Evolutionary conservation across 92 coral and sea anemone genomes (phyloP), one percentile per base, ranked within the genome.

Genomic region (Isaurus tuberculatus): DNA sequence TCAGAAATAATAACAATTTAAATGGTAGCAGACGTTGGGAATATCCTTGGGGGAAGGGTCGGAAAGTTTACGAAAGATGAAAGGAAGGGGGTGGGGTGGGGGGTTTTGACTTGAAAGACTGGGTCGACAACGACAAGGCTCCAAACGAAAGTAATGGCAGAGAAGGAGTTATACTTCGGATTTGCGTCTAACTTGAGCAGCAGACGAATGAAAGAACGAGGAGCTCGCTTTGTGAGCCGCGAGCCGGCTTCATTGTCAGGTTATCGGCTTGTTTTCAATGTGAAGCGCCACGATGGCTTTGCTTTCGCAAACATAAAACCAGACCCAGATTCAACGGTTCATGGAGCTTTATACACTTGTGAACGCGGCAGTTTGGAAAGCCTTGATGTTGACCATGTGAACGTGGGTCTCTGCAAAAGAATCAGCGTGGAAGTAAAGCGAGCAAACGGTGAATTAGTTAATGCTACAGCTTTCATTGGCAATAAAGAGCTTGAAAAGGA

Each of bases 311-410:
- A 84, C 34, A 88, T 91, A 31, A 84, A 25, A 15, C 88, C 82
- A 32, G 91, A 88, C 19, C 68, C 78, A 36, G 65, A 32, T 30
- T 91, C 89, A 0, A 82, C 22, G 2, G 90, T 91, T 27, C 58
- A 88, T 48, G 94, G 92, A 10, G 94, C 92, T 2, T 34, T 91
- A 67, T 88, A 91, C 85, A 58, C 74, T 5, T 84, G 91, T 34
- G 72, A 84, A 42, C 46, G 72, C 15, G 89, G 89, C 48, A 84
- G 86, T 65, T 33, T 87, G 89, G 30, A 37, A 16, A 75, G 40
- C 20, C 28, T 88, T 32, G 91, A 91, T 29, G 75, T 43, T 11
- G 89, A 90, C 25, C 93, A 90, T 26, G 72, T 80, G 13, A 27
- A 79, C 22, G 84, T 57, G 9, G 90, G 87, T 19, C 65, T 75